Conservation (phyloP, 2,797 vertebrate species). For the Acipenser oxyrinchus region DNA sequence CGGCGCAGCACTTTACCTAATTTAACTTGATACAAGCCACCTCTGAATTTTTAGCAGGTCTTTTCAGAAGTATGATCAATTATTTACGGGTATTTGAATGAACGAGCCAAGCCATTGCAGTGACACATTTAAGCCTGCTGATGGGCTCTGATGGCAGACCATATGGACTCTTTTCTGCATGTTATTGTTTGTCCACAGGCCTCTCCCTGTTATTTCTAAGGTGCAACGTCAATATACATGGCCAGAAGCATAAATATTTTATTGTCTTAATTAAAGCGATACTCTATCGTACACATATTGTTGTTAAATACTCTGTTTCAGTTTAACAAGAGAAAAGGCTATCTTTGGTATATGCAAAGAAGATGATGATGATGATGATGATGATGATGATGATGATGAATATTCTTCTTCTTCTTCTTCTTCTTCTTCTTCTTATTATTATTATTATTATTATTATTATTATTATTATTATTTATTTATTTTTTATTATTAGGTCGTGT, state of each 20-base stretch:
- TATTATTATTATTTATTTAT: too few relatives aligned
- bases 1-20: background rate
- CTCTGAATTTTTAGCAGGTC: conserved; percentile 25
- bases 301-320: too few relatives aligned
- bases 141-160: conserved; percentile 44
- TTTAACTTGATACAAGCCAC: conserved; percentile 21
- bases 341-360: too few relatives aligned
- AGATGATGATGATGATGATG: too few relatives aligned
- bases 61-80: conserved; percentile 41
- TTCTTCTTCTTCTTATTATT: too few relatives aligned
- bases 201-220: conserved; percentile 34
- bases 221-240: conserved; percentile 41
- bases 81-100: conserved; percentile 43
- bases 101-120: conserved; percentile 39
- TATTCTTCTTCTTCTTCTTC: too few relatives aligned
- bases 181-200: conserved; percentile 42
- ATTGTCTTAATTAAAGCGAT: conserved; percentile 50
- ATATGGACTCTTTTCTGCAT: conserved; percentile 42
- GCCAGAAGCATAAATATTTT: conserved; percentile 65
- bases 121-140: conserved; percentile 38
- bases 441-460: too few relatives aligned
- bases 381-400: too few relatives aligned
- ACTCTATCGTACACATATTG: background rate
- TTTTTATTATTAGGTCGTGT: too few relatives aligned
- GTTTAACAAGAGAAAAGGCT: too few relatives aligned